Conservation (phyloP, 2,113 vertebrate species). For the Anarrhichthys ocellatus region DNA sequence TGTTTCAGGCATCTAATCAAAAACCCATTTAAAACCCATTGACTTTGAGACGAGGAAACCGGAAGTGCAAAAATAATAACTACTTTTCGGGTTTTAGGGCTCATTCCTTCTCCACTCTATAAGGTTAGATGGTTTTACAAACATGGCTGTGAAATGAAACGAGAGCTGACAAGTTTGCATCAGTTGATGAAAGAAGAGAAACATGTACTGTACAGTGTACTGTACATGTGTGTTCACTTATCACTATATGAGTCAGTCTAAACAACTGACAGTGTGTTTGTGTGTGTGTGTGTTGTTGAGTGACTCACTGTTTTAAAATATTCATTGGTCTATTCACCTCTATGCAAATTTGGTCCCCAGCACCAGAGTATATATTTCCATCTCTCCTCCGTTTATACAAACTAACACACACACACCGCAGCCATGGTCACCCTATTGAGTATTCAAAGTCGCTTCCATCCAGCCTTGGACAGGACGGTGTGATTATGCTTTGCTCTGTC, state of each 20-base stretch:
- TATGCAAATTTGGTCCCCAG: constrained; percentile 13
- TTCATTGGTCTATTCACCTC: constrained; percentile 14
- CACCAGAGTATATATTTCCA: background rate
- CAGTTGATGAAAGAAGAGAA: background rate
- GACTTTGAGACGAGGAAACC: too few species aligned
- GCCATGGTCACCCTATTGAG: constrained; percentile 9
- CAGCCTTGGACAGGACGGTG: constrained; percentile 8
- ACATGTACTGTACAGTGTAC: background rate
- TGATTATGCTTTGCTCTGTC: constrained; percentile 22
- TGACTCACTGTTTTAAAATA: constrained; percentile 11
- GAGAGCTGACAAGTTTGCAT: background rate
- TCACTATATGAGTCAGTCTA: background rate
- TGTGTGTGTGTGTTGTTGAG: background rate
- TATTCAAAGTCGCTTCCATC: constrained; percentile 27
- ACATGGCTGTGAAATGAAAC: background rate
- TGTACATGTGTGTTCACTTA: background rate
- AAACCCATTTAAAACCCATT: too few species aligned
- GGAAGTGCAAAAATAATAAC: too few species aligned
- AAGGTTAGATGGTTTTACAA: background rate
- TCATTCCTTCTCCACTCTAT: too few species aligned
- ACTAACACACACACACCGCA: background rate
- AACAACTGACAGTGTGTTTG: background rate
- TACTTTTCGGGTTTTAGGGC: too few species aligned
- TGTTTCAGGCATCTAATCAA: too few species aligned
- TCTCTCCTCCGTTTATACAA: background rate